Percentiles rank a stretch among this genome's conserved stretches.
phyloP scores from a whole-genome alignment of 2,113 vertebrate genomes.

The Cephalopholis sonnerati region DNA sequence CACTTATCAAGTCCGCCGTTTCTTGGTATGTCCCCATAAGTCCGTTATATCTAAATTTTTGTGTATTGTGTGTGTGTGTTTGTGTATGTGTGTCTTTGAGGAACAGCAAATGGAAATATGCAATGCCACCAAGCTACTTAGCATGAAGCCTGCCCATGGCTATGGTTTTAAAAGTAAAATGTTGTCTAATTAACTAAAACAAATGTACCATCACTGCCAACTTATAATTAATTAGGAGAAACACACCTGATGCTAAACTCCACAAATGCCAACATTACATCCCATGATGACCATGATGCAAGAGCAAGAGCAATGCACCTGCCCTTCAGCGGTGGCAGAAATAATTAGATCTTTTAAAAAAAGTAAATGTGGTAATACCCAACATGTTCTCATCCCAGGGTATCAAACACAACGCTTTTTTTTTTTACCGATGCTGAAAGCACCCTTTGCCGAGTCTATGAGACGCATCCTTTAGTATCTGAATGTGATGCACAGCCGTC shows the following conservation, averaged over 20 bases:
- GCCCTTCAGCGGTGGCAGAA: background rate
- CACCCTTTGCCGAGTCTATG: too few relatives aligned
- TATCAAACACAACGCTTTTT: too few relatives aligned
- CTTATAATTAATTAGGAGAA: background rate
- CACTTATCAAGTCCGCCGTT: too few relatives aligned
- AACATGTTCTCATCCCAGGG: too few relatives aligned
- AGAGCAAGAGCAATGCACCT: background rate
- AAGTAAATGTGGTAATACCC: background rate
- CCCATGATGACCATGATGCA: background rate
- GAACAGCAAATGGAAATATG: background rate
- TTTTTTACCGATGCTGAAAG: too few relatives aligned
- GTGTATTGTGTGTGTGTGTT: background rate
- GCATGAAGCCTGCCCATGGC: background rate
- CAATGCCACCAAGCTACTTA: background rate
- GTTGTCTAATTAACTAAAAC: background rate
- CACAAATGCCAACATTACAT: background rate
- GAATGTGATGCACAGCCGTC: too few relatives aligned
- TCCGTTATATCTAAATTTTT: too few relatives aligned
- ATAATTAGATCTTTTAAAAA: background rate
- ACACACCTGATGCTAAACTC: background rate
- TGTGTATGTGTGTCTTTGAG: background rate
- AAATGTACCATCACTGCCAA: background rate
- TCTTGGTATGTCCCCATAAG: too few relatives aligned
- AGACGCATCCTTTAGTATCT: too few relatives aligned
- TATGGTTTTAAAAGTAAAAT: too few relatives aligned